A percentile compares a stretch with the other conserved stretches of the same genome.
phyloP scores from a whole-genome alignment of 2,888 invertebrate genomes.

The Byasa hedistus region DNA sequence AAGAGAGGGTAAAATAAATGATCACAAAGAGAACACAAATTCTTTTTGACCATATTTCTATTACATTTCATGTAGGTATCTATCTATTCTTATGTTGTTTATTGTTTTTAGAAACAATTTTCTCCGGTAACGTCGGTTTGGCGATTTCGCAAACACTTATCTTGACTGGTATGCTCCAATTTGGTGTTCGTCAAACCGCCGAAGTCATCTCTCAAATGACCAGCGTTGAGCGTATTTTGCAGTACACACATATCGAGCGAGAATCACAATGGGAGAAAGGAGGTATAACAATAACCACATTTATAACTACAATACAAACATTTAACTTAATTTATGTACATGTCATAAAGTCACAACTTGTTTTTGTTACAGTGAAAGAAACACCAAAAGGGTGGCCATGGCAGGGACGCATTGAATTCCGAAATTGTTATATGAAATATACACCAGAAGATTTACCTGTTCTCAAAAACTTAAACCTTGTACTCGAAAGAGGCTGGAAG shows the following conservation, averaged over 20 bases:
- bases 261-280: constrained; percentile 77
- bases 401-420: constrained; percentile 82
- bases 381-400: constrained; percentile 85
- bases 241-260: constrained; percentile 85
- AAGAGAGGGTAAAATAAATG: too few relatives aligned
- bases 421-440: constrained; percentile 83
- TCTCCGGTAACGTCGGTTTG: constrained; percentile 84
- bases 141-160: constrained; percentile 85
- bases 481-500: constrained; percentile 85
- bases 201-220: constrained; percentile 86
- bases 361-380: constrained; percentile 51
- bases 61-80: not conserved
- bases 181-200: constrained; percentile 84
- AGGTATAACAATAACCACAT: constrained; percentile 44
- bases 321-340: not conserved
- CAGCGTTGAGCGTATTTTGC: constrained; percentile 85
- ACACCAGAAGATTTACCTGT: constrained; percentile 82
- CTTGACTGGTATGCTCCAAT: constrained; percentile 86
- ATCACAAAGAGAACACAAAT: too few relatives aligned
- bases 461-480: constrained; percentile 85
- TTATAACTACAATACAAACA: not conserved
- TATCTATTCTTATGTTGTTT: not conserved
- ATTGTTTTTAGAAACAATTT: constrained; percentile 62
- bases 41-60: not conserved
- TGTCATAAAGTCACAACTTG: not conserved